Percentiles rank a stretch among this genome's conserved stretches.
phyloP scores from a whole-genome alignment of 2,888 invertebrate species.

The Hipparchia sbordonii region DNA sequence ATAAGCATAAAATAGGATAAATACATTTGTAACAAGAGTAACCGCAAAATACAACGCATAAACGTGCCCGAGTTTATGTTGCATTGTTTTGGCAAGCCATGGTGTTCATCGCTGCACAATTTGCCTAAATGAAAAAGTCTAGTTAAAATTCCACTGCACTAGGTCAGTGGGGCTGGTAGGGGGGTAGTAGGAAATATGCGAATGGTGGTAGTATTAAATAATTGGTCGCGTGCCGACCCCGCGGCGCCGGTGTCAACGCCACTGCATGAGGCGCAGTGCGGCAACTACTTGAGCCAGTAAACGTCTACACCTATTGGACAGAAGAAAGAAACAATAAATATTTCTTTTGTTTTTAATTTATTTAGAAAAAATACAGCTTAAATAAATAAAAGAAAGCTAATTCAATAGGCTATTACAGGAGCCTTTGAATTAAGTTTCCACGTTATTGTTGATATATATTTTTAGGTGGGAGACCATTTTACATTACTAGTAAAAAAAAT shows the following conservation, averaged over 20 bases:
- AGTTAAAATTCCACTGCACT: slow-evolving; percentile 45
- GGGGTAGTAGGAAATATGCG: slow-evolving; percentile 44
- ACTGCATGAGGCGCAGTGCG: slow-evolving; percentile 74
- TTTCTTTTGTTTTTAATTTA: neutral
- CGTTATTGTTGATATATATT: no score
- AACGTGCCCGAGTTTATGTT: slow-evolving; percentile 9
- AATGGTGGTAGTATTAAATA: slow-evolving; percentile 60
- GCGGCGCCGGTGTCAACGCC: slow-evolving; percentile 71
- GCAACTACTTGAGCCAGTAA: slow-evolving; percentile 47
- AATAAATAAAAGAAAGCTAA: no score
- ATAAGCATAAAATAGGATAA: neutral
- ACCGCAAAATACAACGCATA: slow-evolving; percentile 13
- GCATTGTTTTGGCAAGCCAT: slow-evolving; percentile 37
- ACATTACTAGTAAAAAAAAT: no score
- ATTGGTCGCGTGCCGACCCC: slow-evolving; percentile 74
- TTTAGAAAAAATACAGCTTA: no score
- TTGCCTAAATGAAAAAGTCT: slow-evolving; percentile 29
- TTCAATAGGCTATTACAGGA: no score
- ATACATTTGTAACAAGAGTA: slow-evolving; percentile 8
- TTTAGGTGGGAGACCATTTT: no score
- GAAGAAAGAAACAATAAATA: neutral
- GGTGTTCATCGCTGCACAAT: slow-evolving; percentile 35
- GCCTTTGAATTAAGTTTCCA: no score
- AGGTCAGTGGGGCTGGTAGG: slow-evolving; percentile 42
- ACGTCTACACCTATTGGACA: slow-evolving; percentile 1